Evolutionary conservation across 2,113 vertebrate genomes (phyloP).

Genomic region (Nematolebias whitei): DNA sequence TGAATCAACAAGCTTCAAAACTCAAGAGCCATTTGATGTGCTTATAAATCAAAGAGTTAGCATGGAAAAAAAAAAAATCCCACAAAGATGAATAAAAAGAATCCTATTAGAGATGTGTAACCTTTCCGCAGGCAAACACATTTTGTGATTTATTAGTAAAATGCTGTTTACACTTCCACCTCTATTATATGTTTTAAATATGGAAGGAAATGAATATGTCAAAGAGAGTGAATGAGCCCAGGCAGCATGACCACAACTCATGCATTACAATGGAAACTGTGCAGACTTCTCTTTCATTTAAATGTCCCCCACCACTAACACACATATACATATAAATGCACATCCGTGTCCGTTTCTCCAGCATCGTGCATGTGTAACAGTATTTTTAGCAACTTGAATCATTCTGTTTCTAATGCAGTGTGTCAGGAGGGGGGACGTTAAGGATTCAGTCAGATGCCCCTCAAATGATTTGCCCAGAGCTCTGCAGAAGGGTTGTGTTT

Average conservation of each 20-base stretch:
- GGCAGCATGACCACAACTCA: constrained; percentile 37
- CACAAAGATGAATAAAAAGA: constrained; percentile 53
- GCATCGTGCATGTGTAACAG: constrained; percentile 39
- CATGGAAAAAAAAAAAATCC: constrained; percentile 42
- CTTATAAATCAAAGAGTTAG: constrained; percentile 56
- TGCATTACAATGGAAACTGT: constrained; percentile 51
- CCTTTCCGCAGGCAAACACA: constrained; percentile 42
- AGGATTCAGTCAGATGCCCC: constrained; percentile 70
- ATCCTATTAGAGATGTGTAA: constrained; percentile 61
- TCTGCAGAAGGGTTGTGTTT: constrained; percentile 69
- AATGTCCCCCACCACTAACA: background rate
- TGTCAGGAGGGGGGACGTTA: constrained; percentile 62
- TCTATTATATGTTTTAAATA: constrained; percentile 56
- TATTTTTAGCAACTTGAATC: constrained; percentile 67
- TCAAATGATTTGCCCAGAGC: constrained; percentile 54
- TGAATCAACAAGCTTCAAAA: constrained; percentile 68
- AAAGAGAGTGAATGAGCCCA: constrained; percentile 43
- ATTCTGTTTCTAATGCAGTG: constrained; percentile 33
- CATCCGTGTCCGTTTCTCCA: constrained; percentile 17
- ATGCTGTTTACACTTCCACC: constrained; percentile 42
- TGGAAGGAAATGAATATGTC: constrained; percentile 59
- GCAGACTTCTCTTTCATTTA: constrained; percentile 30
- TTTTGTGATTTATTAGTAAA: constrained; percentile 52
- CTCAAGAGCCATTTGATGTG: constrained; percentile 54
- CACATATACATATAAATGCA: constrained; percentile 23